Evolutionary conservation across 2,113 vertebrate species (phyloP), one percentile per base, ranked within the genome.

Genomic region (Anhinga anhinga): DNA sequence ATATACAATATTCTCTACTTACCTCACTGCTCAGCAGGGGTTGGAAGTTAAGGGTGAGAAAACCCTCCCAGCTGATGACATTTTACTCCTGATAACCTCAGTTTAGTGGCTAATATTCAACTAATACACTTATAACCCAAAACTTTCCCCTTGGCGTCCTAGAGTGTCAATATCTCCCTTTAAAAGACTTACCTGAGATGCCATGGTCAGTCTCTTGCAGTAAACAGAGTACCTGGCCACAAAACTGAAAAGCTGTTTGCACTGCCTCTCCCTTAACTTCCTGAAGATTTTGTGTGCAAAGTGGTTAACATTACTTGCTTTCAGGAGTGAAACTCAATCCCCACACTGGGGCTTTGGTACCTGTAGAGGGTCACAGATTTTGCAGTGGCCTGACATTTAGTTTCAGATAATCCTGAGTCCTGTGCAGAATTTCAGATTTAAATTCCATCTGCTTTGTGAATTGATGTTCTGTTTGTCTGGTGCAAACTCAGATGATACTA

Each of bases 161-260:
- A 23, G 15, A 77, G 23, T 2, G 1, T 21, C 36, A 56, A 5
- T 38, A 73, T 2, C 13, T 90, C 19, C 6, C 9, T 47, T 83
- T 81, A 44, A 83, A 78, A 58, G 22, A 7, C 19, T 42, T 11
- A 19, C 15, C 34, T 80, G 38, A 56, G 8, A 26, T 58, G 29
- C 58, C 32, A 29, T 1, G 3, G 38, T 22, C 30, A 80, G 20
- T 21, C 8, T 80, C 12, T 79, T 1, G 0, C 1, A 1, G 50
- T 11, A 34, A 71, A 5, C 25, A 79, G 34, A 83, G 29, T 3
- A 38, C 63, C 19, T 83, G 2, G 1, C 40, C 32, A 38, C 22
- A 82, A 74, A 85, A 32, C 19, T 32, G 16, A 65, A 34, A 55
- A 69, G 10, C 0, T 0, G 1, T 59, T 88, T 44, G 16, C 7